Conservation (phyloP, 2,888 invertebrate genomes). For the Drosophila yooni region DNA sequence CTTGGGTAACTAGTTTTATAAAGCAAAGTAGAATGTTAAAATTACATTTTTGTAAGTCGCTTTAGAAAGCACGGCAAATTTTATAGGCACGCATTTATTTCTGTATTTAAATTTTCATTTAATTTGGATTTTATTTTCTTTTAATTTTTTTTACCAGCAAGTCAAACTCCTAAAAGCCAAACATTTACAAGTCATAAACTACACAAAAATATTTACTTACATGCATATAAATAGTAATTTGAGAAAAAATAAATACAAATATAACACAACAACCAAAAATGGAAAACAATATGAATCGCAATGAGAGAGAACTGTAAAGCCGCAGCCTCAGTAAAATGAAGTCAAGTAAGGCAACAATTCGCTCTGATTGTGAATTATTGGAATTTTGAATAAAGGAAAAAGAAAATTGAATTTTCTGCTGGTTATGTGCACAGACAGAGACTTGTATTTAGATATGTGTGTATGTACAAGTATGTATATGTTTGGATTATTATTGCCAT, state of each 20-base stretch:
- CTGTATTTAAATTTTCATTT: not conserved
- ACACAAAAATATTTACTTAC: constrained; percentile 22
- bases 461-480: constrained; percentile 21
- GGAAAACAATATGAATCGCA: constrained; percentile 33
- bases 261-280: constrained; percentile 3
- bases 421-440: constrained; percentile 50
- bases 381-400: constrained; percentile 67
- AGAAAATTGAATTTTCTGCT: constrained; percentile 67
- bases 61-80: not conserved
- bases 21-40: too few species aligned
- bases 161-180: not conserved
- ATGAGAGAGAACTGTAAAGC: constrained; percentile 32
- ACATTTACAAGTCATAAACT: constrained; percentile 19
- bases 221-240: constrained; percentile 1
- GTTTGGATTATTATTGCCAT: constrained; percentile 77
- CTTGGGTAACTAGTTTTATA: too few species aligned
- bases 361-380: constrained; percentile 63
- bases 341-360: constrained; percentile 40
- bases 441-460: constrained; percentile 3
- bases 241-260: constrained; percentile 8
- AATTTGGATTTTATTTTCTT: not conserved
- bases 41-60: too few species aligned
- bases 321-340: constrained; percentile 34
- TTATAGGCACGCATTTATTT: not conserved
- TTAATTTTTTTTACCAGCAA: not conserved